Percentiles rank a stretch among this genome's conserved stretches.
Evolutionary conservation across 2,888 invertebrate species (phyloP).

Genomic region (Pyrgus malvae): DNA sequence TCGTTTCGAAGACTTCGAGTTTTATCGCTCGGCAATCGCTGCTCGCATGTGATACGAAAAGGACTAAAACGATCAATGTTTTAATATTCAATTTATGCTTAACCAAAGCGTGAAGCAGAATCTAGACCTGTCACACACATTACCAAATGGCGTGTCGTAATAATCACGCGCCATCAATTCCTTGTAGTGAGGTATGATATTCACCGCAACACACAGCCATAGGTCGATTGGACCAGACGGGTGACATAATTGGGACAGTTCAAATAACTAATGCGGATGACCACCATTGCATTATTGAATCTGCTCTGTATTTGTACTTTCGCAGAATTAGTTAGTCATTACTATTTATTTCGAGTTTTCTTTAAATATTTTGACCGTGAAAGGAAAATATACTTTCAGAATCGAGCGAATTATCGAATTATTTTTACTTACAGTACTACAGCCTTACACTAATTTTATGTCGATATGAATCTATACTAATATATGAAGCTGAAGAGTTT

Average conservation of each 20-base stretch:
- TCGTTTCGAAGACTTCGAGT: no score
- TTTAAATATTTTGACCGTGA: no score
- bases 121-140: not conserved
- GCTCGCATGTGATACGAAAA: no score
- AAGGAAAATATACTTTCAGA: no score
- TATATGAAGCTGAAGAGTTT: no score
- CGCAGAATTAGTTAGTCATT: not conserved
- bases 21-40: no score
- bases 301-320: not conserved
- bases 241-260: slow-evolving; percentile 16
- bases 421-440: no score
- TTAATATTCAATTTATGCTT: no score
- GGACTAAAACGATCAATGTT: no score
- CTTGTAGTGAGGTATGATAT: slow-evolving; percentile 3
- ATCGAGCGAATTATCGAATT: not conserved
- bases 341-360: not conserved
- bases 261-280: slow-evolving; percentile 10
- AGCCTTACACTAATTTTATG: no score
- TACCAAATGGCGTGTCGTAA: not conserved
- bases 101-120: not conserved
- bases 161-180: slow-evolving; percentile 14
- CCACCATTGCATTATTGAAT: not conserved
- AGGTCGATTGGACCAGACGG: slow-evolving; percentile 2
- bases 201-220: slow-evolving; percentile 10
- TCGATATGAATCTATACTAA: no score